Evolutionary conservation across 2,113 vertebrate genomes (phyloP).

Genomic region (Atractosteus spatula): DNA sequence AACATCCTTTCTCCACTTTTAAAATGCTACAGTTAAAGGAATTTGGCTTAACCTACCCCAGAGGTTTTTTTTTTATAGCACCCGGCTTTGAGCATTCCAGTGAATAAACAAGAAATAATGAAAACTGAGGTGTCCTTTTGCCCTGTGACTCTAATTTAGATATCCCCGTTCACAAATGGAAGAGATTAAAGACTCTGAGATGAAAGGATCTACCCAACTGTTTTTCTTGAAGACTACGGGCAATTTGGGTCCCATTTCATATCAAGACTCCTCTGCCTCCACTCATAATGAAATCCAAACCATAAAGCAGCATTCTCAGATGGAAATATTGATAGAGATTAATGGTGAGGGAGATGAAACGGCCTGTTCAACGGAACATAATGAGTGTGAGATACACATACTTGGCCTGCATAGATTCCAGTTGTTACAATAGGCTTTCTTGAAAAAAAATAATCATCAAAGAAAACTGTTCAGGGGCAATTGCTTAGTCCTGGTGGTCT

Average conservation of each 20-base stretch:
- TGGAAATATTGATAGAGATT: conserved; percentile 36
- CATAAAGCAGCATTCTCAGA: conserved; percentile 31
- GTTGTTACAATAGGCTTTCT: conserved; percentile 44
- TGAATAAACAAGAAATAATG: too few species aligned
- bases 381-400: conserved; percentile 51
- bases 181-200: too few species aligned
- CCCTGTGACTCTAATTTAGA: conserved; percentile 34
- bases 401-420: conserved; percentile 36
- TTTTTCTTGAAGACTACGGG: not conserved
- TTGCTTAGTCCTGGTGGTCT: not conserved
- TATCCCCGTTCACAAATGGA: conserved; percentile 11
- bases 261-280: conserved; percentile 29
- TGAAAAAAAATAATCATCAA: conserved; percentile 19
- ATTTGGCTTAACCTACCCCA: too few species aligned
- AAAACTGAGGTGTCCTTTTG: conserved; percentile 27
- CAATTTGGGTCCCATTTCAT: conserved; percentile 37
- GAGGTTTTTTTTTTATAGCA: too few species aligned
- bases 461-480: not conserved
- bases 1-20: too few species aligned
- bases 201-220: too few species aligned
- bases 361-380: conserved; percentile 29
- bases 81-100: too few species aligned
- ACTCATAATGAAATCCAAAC: conserved; percentile 40
- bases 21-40: too few species aligned
- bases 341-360: conserved; percentile 45